Evolutionary conservation across 2,113 vertebrate species (phyloP).

Genomic region (Aptenodytes patagonicus): DNA sequence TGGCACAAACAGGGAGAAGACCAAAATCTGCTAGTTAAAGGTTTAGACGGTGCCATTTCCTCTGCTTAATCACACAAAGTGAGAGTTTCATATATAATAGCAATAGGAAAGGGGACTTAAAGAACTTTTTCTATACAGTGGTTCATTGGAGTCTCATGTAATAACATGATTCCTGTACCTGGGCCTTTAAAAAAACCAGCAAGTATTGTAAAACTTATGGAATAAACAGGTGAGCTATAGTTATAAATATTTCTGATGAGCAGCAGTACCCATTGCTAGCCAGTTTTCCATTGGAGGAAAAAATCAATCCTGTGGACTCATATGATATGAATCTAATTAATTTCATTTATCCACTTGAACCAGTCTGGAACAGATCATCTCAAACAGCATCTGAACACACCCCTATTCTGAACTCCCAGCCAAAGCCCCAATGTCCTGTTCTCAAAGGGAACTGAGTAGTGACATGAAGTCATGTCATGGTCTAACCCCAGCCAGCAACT

Average conservation of each 20-base stretch:
- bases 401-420: not conserved
- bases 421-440: not conserved
- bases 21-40: not conserved
- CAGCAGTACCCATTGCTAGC: not conserved
- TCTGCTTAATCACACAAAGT: not conserved
- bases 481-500: too few relatives aligned
- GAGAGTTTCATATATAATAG: not conserved
- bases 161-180: not conserved
- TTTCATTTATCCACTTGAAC: conserved; percentile 30
- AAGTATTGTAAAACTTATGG: not conserved
- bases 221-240: not conserved
- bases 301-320: conserved; percentile 5
- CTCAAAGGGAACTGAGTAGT: not conserved
- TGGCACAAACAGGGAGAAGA: not conserved
- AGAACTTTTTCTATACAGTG: not conserved
- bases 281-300: not conserved
- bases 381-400: not conserved
- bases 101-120: not conserved
- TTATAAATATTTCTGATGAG: not conserved
- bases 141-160: not conserved
- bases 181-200: not conserved
- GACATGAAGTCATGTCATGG: not conserved
- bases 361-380: conserved; percentile 35
- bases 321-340: conserved; percentile 7
- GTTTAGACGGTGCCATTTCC: not conserved